Evolutionary conservation across 2,797 vertebrate species (phyloP), one percentile per base, ranked within the genome.

Genomic region (Macropodus opercularis): DNA sequence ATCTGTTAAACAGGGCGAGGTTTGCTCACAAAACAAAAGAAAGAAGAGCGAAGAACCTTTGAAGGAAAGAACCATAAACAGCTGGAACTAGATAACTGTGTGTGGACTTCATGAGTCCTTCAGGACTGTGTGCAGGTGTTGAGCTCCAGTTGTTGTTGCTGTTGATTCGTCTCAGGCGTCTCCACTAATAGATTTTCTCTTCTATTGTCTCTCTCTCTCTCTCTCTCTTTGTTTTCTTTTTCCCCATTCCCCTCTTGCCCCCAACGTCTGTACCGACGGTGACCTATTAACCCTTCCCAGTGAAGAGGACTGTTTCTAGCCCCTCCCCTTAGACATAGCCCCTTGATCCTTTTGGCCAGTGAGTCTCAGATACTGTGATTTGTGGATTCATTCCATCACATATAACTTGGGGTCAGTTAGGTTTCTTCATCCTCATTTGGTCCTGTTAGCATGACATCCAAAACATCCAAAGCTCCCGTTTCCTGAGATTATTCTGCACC

Each of bases 231-330:
- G 21, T 61, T 51, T 65, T 29, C 5, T 47, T 72, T 49, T 58
- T 41, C 58, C 66, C 69, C 69, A 73, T 69, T 68, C 79, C 66
- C 69, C 63, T 71, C 74, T 67, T 59, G 64, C 63, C 74, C 67
- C 79, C 72, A 73, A 83, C 75, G 82, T 81, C 83, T 76, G 63
- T 70, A 80, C 67, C 83, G 27, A 86, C 83, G 59, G 80, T 82
- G 80, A 71, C 84, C 75, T 81, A 84, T 85, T 78, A 83, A 56
- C 62, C 75, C 81, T 74, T 79, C 69, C 83, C 77, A 83, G 78
- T 87, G 84, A 89, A 89, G 87, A 87, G 83, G 85, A 87, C 75
- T 84, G 73, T 87, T 80, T 87, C 75, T 87, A 85, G 85, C 81
- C 84, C 85, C 72, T 84, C 64, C 85, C 87, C 75, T 85, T 86